These are phyloP conservation scores for Agonopterix subpropinquella DNA, from an alignment of 2,888 invertebrate genomes.

Conservation along the genomic window DNA sequence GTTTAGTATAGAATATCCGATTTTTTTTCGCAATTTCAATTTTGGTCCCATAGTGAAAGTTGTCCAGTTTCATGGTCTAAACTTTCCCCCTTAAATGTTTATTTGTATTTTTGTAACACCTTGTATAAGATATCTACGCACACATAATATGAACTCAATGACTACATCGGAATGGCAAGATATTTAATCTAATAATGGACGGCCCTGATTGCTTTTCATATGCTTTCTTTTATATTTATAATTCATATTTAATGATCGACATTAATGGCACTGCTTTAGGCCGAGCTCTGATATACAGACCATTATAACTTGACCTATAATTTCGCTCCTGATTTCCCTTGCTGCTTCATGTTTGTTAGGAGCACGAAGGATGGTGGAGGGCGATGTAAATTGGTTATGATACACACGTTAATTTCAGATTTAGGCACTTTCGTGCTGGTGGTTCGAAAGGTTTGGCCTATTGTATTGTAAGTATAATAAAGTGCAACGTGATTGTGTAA, in stretches of 20 bases:
- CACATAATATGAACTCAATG: constrained; percentile 9
- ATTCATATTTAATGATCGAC: constrained; percentile 74
- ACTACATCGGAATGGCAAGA: constrained; percentile 38
- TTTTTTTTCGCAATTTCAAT: too few species aligned
- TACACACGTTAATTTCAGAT: constrained; percentile 71
- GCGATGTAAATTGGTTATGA: constrained; percentile 34
- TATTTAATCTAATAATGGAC: constrained; percentile 67
- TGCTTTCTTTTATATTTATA: constrained; percentile 72
- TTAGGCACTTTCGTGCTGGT: constrained; percentile 65
- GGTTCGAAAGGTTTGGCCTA: constrained; percentile 58
- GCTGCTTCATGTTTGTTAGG: constrained; percentile 5
- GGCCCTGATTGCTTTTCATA: constrained; percentile 66
- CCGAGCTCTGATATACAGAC: constrained; percentile 34
- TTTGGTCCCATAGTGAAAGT: too few species aligned
- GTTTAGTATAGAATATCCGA: too few species aligned
- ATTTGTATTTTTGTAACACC: too few species aligned
- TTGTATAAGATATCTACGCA: not conserved
- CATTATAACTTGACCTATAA: constrained; percentile 34
- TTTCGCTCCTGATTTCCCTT: constrained; percentile 19
- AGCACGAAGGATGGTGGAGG: constrained; percentile 8
- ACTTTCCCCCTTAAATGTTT: too few species aligned
- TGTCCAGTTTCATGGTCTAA: too few species aligned
- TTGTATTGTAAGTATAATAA: constrained; percentile 55
- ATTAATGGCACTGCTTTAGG: constrained; percentile 67
- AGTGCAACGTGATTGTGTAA: constrained; percentile 58